Base-by-base conservation (phyloP, 2,113 vertebrate genomes). In the Mixornis gularis region DNA sequence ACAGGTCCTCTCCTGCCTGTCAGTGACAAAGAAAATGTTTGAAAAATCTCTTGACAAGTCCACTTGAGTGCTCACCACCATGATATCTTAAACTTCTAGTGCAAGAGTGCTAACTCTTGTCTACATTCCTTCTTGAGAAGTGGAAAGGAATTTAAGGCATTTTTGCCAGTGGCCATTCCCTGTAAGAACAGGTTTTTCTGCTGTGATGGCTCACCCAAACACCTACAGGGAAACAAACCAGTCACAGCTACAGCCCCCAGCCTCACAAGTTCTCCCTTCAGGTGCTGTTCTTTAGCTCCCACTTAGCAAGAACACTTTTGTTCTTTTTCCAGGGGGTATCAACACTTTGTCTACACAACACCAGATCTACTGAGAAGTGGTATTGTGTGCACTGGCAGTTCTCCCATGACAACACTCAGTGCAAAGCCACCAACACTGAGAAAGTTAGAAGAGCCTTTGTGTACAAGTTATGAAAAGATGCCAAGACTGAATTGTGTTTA, bases 1-100 rank as follows among this genome's bases (percentile, higher is more conserved):
- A 96, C 17, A 96, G 48, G 0, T 98, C 97, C 19, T 89, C 44
- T 21, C 98, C 98, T 56, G 98, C 74, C 99, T 99, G 96, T 1
- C 66, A 72, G 66, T 3, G 24, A 58, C 2, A 92, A 25, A 53
- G 12, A 79, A 90, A 82, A 58, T 20, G 8, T 60, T 36, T 60
- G 26, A 56, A n/a, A 81, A 79, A 44, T 46, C n/a, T 71, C 16
- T 44, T 48, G 30, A 63, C 29, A 73, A 72, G 10, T 56, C 74
- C 6, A 5, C 36, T 66, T 9, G 8, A 86, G 7, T 38, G 8
- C 38, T 86, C 40, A 86, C 27, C 46, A 17, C 10, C 41, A 73
- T 12, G 13, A 14, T 1, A 78, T 10, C 17, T 58, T 76, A 29
- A 80, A 71, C 10, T 69, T 30, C 21, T 43, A 40, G 5, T 25